Evolutionary conservation across 2,113 vertebrate species (phyloP), one percentile per base, ranked within the genome.

Genomic region (Lophochroa leadbeateri): DNA sequence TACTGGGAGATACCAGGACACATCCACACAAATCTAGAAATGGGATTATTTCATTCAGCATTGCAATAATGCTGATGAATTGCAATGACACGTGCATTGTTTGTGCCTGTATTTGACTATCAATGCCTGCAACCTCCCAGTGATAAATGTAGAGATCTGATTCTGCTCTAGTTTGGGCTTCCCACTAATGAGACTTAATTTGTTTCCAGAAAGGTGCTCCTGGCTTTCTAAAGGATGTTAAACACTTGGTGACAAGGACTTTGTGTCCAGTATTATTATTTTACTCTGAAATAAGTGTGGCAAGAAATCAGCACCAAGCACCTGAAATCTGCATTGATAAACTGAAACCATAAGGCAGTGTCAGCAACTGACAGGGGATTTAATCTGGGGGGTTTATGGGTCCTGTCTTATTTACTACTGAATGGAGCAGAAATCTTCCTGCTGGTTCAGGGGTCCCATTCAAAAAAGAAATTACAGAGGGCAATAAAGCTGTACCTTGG

Each of bases 401-500:
- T 71, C 31, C 35, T 85, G n/a, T n/a, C 46, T 69, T 35, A 37
- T 58, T 84, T 82, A 13, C 52, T 60, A 1, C 9, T 65, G 82
- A 94, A 86, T 12, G 53, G n/a, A 82, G 64, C 50, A 39, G 77
- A 85, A 57, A 69, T 49, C 37, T 92, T 28, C 76, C 72, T 75
- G 67, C 44, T 82, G 52, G 33, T 86, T 86, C 74, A 88, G 60
- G 58, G 53, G 70, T 27, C 15, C 68, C 20, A 14, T 76, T 85
- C 71, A 86, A 52, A 49, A 75, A 71, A 78, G 46, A 86, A 95
- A 77, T 95, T 57, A 50, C 13, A 61, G 67, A 70, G 68, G 63
- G 58, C n/a, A 94, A 68, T 90, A 90, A 96, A 92, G 35, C 64
- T 29, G 87, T 64, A 77, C 82, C 96, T 92, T 89, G 90, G 65